Evolutionary conservation across 35 echinoderm and acorn worm genomes (phyloP).

Genomic region (Ophiothrix spiculata): DNA sequence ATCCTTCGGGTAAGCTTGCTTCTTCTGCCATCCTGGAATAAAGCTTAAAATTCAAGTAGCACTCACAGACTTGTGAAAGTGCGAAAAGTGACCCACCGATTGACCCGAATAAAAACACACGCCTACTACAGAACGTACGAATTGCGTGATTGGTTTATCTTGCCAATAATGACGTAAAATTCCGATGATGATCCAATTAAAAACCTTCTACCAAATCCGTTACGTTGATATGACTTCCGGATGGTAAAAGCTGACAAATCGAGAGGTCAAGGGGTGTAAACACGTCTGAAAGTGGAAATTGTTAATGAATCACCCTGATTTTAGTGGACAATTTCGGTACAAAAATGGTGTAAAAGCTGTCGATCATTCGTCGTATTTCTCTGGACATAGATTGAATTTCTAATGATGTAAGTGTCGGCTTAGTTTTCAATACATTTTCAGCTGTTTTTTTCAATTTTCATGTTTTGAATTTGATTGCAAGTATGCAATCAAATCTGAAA

Average conservation of each 20-base stretch:
- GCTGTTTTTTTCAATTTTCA: not conserved
- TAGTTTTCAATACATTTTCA: not conserved
- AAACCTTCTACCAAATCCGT: not conserved
- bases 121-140: not conserved
- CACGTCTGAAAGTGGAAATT: not conserved
- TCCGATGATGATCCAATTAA: not conserved
- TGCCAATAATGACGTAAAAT: not conserved
- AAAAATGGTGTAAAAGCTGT: not conserved
- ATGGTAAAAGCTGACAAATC: not conserved
- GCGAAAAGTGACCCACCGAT: not conserved
- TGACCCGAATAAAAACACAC: not conserved
- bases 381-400: not conserved
- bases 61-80: not conserved
- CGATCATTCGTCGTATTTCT: too few relatives aligned
- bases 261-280: not conserved
- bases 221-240: not conserved
- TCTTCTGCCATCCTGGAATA: slow-evolving; percentile 19
- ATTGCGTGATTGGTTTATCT: not conserved
- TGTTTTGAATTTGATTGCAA: not conserved
- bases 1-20: slow-evolving; percentile 36
- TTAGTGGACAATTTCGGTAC: not conserved
- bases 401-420: not conserved
- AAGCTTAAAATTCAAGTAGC: not conserved
- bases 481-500: too few relatives aligned
- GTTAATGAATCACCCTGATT: not conserved